These are phyloP conservation scores for Gryllus bimaculatus DNA, from an alignment of 1,140 invertebrate species.

Conservation along the genomic window DNA sequence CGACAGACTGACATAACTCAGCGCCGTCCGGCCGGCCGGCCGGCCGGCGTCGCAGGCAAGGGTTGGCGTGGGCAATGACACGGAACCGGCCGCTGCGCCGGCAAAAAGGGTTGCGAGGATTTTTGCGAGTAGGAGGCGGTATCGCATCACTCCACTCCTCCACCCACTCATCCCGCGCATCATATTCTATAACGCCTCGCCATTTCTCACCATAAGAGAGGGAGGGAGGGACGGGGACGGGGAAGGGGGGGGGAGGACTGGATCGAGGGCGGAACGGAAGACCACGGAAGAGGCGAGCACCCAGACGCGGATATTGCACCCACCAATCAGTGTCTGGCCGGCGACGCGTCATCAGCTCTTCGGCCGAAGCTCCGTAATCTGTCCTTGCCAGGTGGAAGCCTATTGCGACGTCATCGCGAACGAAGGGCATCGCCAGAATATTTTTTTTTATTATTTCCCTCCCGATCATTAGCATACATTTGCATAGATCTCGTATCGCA, in stretches of 20 bases:
- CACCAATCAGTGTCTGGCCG: not conserved
- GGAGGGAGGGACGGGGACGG: not conserved
- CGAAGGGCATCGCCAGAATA: not conserved
- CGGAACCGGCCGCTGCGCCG: not conserved
- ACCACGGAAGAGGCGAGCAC: too few relatives aligned
- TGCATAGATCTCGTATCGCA: not conserved
- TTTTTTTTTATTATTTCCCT: not conserved
- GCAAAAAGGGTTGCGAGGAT: not conserved
- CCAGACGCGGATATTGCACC: not conserved
- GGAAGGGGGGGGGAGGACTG: too few relatives aligned
- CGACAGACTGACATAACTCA: not conserved
- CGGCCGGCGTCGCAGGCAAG: not conserved
- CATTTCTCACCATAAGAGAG: not conserved
- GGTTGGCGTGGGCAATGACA: not conserved
- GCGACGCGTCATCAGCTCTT: not conserved
- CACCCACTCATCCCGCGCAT: not conserved
- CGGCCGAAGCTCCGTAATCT: not conserved
- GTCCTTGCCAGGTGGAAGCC: not conserved
- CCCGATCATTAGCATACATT: conserved; percentile 1
- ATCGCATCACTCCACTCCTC: not conserved
- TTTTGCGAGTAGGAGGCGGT: not conserved
- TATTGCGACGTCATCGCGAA: not conserved
- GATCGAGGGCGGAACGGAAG: not conserved
- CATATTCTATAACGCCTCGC: not conserved
- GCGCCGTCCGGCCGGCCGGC: too few relatives aligned